Conservation (phyloP, 1,140 invertebrate species). For the Paraescarpia echinospica region DNA sequence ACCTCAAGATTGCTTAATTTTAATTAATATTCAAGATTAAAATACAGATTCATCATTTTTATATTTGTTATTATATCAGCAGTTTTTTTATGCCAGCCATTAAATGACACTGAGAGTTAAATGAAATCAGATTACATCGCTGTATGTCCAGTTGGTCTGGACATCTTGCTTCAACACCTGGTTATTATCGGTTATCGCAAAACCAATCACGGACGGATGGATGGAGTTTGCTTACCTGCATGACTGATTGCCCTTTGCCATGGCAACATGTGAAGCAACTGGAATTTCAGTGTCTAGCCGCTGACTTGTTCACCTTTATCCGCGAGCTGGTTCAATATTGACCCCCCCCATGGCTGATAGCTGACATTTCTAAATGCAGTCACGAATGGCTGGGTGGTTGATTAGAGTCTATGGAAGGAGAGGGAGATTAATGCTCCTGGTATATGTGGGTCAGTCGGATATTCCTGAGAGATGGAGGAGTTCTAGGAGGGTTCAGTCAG, state of each 20-base stretch:
- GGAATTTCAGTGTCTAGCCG: neutral
- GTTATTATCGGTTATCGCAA: neutral
- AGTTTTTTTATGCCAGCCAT: too few species aligned
- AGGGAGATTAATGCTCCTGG: neutral
- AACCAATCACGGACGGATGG: neutral
- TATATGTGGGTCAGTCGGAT: neutral
- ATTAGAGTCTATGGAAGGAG: neutral
- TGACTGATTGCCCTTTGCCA: neutral
- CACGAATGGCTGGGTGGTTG: neutral
- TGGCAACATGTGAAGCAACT: neutral
- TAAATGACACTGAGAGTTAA: too few species aligned
- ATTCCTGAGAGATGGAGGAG: neutral
- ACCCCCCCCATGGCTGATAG: neutral
- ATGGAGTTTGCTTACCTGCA: neutral
- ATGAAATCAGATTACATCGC: neutral
- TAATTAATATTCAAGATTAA: too few species aligned
- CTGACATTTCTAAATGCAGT: neutral
- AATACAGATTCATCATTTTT: too few species aligned
- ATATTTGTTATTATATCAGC: too few species aligned
- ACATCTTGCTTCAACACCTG: neutral
- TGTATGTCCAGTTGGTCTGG: neutral
- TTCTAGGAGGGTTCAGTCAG: neutral
- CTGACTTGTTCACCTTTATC: slow-evolving; percentile 5
- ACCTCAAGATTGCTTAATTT: too few species aligned
- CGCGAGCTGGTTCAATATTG: neutral